Percentiles rank a stretch among this genome's conserved stretches.
These are phyloP conservation scores for Tipula lateralis DNA, from an alignment of 2,888 invertebrate species.

Conservation along the genomic window DNA sequence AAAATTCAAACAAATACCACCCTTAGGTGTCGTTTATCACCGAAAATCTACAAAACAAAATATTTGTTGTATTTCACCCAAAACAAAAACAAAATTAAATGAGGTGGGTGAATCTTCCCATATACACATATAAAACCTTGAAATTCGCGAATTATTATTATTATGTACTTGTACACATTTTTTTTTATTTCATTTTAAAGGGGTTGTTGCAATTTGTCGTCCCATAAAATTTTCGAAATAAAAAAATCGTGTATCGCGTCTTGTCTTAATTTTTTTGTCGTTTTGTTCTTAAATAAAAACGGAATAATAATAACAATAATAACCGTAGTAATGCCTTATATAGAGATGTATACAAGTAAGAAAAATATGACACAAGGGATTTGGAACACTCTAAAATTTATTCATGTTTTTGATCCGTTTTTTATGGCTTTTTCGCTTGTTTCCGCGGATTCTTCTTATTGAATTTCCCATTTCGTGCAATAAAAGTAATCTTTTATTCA, in stretches of 20 bases:
- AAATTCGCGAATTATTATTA: slow-evolving; percentile 27
- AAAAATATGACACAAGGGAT: slow-evolving; percentile 19
- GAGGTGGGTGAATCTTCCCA: background rate
- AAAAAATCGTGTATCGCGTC: background rate
- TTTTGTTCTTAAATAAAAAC: slow-evolving; percentile 7
- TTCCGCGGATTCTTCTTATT: background rate
- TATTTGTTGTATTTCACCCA: background rate
- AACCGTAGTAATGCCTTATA: background rate
- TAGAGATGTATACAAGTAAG: background rate
- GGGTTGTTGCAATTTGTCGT: slow-evolving; percentile 19
- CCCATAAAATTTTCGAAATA: background rate
- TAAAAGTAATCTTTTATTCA: background rate
- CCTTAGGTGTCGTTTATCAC: slow-evolving; percentile 29
- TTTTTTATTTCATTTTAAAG: slow-evolving; percentile 15
- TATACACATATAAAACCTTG: background rate
- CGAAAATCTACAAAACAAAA: background rate
- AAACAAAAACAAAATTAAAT: background rate
- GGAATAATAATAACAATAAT: background rate
- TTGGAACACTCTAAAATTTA: background rate
- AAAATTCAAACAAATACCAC: slow-evolving; percentile 29
- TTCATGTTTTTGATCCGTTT: slow-evolving; percentile 19
- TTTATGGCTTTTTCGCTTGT: background rate
- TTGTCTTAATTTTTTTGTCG: slow-evolving; percentile 14
- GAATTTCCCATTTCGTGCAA: background rate
- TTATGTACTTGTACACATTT: background rate